Evolutionary conservation across 2,888 invertebrate species (phyloP), one percentile per base, ranked within the genome.

Genomic region (Ectobius pallidus): DNA sequence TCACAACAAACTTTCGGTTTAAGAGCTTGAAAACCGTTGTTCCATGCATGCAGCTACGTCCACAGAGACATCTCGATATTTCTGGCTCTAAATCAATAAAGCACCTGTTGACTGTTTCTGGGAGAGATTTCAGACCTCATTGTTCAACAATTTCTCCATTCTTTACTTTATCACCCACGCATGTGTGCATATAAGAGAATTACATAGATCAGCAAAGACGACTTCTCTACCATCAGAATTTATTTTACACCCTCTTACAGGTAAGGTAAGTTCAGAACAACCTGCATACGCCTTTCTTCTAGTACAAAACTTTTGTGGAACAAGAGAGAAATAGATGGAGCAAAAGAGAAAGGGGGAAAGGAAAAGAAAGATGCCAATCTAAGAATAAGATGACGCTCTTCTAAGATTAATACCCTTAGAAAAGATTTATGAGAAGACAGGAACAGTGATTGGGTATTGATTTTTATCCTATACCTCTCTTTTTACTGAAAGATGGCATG

Each of bases 371-470:
- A 44, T 18, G 62, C 16, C n/a, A 30, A 46, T 27, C 14, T 14
- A 58, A 25, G n/a, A 30, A 14, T 16, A 30, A 30, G 30, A 58
- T 58, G 58, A 58, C 32, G 32, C 32, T 30, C 4, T n/a, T 30
- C 1, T 2, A 30, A 30, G 58, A 58, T 58, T 58, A 58, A 58
- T 58, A 22, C 63, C 58, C 27, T 42, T 49, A 18, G 52, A 44
- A 58, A 58, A 71, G 71, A 71, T 71, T 65, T 71, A 71, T 55
- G 71, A 71, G 7, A 49, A 42, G 46, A 58, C 67, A 39, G 20
- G 39, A 52, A 71, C 32, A 46, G 71, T 71, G 71, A 71, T 71
- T 67, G 67, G 67, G 34, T 71, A 71, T 71, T 67, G 71, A 71
- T 67, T 71, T 65, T 71, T 49, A 34, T 52, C 52, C 46, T n/a